Base-by-base conservation (phyloP, 2,113 vertebrate species). In the Rhabdomys dilectus region DNA sequence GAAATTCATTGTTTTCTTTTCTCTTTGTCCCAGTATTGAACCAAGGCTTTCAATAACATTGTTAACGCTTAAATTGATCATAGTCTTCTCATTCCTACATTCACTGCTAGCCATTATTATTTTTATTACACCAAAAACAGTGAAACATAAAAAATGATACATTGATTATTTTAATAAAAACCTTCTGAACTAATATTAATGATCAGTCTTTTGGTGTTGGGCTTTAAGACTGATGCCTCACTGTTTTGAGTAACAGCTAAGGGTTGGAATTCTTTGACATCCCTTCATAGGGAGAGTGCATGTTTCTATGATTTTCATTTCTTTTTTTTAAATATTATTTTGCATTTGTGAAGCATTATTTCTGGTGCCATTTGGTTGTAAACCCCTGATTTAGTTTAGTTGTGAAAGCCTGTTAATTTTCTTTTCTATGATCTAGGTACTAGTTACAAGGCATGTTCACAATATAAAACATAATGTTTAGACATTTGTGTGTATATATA, bases 111-210 rank as follows among this genome's bases (percentile, higher is more conserved):
- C 6, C 26, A n/a, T 73, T 89, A 42, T 64, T 26, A 78, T 60
- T 68, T 68, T 93, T 72, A 39, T 56, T 66, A 73, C 42, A 3
- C 17, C 24, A 39, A 68, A 90, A 70, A 11, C 66, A 11, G 5
- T 91, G 17, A 73, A 45, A 36, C 11, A 48, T 77, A 90, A 48
- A 29, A 92, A 60, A 7, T 16, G 13, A 86, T 26, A 36, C 34
- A 16, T 86, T 42, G 73, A 24, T 36, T 29, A 68, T 89, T 91
- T 93, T n/a, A 93, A 62, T 7, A 88, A 34, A 82, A 94, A 58
- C 12, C 8, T 12, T 73, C 77, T 10, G 60, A 73, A 93, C 76
- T 80, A 13, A 51, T 62, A 66, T 68, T 68, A 76, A 88, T 84
- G 56, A 76, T 29, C 2, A 45, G 53, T 60, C 8, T 36, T 66